Percentiles rank a stretch among this genome's conserved stretches.
phyloP scores from a whole-genome alignment of 2,113 vertebrate species.

The Tylochromis polylepis region DNA sequence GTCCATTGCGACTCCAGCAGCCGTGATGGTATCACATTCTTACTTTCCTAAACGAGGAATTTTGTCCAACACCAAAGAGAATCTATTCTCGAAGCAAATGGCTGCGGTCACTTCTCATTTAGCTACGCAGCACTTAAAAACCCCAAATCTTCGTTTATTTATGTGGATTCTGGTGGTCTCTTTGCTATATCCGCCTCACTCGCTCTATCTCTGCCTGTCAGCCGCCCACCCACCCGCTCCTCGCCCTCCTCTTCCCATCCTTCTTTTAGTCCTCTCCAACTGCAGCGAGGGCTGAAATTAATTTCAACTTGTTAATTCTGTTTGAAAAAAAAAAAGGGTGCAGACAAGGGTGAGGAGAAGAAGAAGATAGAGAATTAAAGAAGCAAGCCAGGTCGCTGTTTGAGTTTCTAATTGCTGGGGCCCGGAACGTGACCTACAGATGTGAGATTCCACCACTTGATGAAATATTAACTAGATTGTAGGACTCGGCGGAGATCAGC shows the following conservation, averaged over 20 bases:
- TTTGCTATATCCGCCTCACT: neutral
- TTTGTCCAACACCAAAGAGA: constrained; percentile 44
- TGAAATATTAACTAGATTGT: constrained; percentile 63
- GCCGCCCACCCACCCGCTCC: neutral
- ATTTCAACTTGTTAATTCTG: constrained; percentile 68
- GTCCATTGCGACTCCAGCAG: neutral
- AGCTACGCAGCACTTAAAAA: constrained; percentile 36
- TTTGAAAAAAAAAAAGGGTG: constrained; percentile 44
- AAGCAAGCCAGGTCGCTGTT: constrained; percentile 47
- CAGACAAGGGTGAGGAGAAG: neutral
- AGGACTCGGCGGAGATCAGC: constrained; percentile 19
- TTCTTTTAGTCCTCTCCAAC: neutral
- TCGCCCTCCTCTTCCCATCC: neutral
- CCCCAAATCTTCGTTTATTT: constrained; percentile 54
- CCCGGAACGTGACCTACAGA: constrained; percentile 60
- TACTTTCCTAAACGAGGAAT: constrained; percentile 20
- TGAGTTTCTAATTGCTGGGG: constrained; percentile 62
- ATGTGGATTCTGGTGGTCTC: constrained; percentile 39
- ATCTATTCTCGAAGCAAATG: neutral
- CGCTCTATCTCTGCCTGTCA: neutral
- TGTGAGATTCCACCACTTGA: constrained; percentile 55
- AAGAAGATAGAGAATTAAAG: constrained; percentile 36
- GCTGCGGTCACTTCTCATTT: constrained; percentile 43
- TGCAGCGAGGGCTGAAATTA: constrained; percentile 61
- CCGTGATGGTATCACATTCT: neutral